phyloP scores from a whole-genome alignment of 2,888 invertebrate species.

The Drosophila buzzatii region DNA sequence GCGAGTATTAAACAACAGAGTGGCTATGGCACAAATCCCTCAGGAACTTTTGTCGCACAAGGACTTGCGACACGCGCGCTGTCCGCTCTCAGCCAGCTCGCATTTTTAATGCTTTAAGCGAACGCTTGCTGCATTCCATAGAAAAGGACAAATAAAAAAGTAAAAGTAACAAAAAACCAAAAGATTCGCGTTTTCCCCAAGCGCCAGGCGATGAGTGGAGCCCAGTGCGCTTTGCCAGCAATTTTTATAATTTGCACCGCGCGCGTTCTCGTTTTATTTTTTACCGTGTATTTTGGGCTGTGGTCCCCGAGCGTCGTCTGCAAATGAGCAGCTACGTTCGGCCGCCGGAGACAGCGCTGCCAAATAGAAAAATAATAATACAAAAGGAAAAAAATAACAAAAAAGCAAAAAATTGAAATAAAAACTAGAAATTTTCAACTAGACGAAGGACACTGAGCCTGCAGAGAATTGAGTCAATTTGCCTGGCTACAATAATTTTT shows the following conservation, averaged over 20 bases:
- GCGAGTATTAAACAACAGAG: conserved; percentile 17
- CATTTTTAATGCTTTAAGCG: conserved; percentile 58
- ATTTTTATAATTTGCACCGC: conserved; percentile 78
- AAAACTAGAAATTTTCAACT: conserved; percentile 46
- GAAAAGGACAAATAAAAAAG: conserved; percentile 18
- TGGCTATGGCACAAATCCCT: conserved; percentile 47
- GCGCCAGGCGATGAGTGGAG: conserved; percentile 54
- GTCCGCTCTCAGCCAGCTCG: neutral
- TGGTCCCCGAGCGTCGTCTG: conserved; percentile 63
- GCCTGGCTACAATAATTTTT: conserved; percentile 40
- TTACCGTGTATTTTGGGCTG: conserved; percentile 6
- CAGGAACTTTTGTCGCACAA: conserved; percentile 67
- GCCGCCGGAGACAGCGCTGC: conserved; percentile 58
- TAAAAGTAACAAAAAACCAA: neutral
- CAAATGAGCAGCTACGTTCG: conserved; percentile 68
- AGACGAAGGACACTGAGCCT: conserved; percentile 54
- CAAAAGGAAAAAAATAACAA: neutral
- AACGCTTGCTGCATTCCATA: conserved; percentile 27
- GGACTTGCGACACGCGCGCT: conserved; percentile 62
- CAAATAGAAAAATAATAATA: conserved; percentile 72
- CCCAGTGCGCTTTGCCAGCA: conserved; percentile 76
- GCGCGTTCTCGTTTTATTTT: conserved; percentile 10
- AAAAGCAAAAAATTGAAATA: neutral
- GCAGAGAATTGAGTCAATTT: conserved; percentile 73
- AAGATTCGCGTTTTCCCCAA: conserved; percentile 49